phyloP scores from a whole-genome alignment of 2,113 vertebrate genomes.

The Axis porcinus region DNA sequence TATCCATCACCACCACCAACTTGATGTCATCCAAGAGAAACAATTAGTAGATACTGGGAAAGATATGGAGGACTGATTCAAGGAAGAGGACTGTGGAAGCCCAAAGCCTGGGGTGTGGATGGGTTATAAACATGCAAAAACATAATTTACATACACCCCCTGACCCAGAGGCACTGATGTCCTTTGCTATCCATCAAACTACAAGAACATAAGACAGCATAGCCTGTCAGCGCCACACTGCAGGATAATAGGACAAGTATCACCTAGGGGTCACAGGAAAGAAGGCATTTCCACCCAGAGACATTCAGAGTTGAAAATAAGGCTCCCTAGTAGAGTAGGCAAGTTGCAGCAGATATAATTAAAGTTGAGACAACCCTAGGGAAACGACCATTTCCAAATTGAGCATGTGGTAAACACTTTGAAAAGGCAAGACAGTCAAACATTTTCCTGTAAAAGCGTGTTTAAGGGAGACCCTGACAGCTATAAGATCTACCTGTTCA shows the following conservation, averaged over 20 bases:
- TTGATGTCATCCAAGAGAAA: neutral
- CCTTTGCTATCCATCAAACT: neutral
- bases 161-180: neutral
- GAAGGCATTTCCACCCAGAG: neutral
- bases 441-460: neutral
- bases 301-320: neutral
- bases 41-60: neutral
- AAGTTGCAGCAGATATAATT: neutral
- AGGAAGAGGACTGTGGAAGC: accelerated
- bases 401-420: neutral
- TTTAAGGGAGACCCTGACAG: neutral
- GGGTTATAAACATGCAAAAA: neutral
- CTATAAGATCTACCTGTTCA: neutral
- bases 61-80: accelerated
- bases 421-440: neutral
- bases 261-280: neutral
- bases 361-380: neutral
- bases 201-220: neutral
- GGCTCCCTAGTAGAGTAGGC: neutral
- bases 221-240: neutral
- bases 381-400: neutral
- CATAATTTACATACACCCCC: neutral
- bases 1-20: neutral
- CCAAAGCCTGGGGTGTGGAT: neutral
- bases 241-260: neutral